Conservation (phyloP, 1,140 invertebrate genomes). For the Nylanderia fulva region DNA sequence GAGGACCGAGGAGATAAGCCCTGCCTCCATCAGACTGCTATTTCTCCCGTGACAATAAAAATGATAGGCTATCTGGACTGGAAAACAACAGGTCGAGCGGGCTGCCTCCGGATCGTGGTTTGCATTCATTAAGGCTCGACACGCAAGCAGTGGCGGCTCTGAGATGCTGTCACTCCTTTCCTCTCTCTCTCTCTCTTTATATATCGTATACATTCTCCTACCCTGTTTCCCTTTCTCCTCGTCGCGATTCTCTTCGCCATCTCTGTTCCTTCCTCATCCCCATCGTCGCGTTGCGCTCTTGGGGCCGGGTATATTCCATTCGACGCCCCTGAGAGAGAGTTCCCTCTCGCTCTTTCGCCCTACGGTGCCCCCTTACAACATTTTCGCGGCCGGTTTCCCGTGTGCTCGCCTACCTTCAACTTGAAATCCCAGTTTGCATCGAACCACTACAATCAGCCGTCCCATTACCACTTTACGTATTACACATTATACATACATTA, state of each 20-base stretch:
- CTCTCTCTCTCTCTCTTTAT: too few relatives aligned
- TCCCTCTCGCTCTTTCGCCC: slow-evolving; percentile 62
- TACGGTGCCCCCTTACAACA: slow-evolving; percentile 69
- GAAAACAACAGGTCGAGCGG: slow-evolving; percentile 88
- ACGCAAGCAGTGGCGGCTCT: slow-evolving; percentile 85
- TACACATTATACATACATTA: slow-evolving; percentile 82
- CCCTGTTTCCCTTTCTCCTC: slow-evolving; percentile 34
- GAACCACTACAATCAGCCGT: slow-evolving; percentile 72
- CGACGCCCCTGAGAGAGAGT: slow-evolving; percentile 69
- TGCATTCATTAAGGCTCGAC: slow-evolving; percentile 88
- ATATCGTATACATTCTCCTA: background rate
- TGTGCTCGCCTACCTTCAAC: slow-evolving; percentile 65
- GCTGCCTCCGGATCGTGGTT: slow-evolving; percentile 87
- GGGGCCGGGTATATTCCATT: slow-evolving; percentile 70
- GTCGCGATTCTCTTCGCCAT: slow-evolving; percentile 21
- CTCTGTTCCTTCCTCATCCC: slow-evolving; percentile 56
- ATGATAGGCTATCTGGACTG: slow-evolving; percentile 89
- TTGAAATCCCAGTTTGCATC: slow-evolving; percentile 72
- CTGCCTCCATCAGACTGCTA: slow-evolving; percentile 85
- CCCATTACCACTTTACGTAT: slow-evolving; percentile 81
- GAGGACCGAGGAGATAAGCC: slow-evolving; percentile 85
- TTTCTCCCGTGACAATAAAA: slow-evolving; percentile 89
- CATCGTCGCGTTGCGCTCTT: slow-evolving; percentile 60
- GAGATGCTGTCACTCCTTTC: slow-evolving; percentile 62
- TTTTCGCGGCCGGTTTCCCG: slow-evolving; percentile 69